Conservation (phyloP, 2,888 invertebrate genomes). For the Brenthis ino region DNA sequence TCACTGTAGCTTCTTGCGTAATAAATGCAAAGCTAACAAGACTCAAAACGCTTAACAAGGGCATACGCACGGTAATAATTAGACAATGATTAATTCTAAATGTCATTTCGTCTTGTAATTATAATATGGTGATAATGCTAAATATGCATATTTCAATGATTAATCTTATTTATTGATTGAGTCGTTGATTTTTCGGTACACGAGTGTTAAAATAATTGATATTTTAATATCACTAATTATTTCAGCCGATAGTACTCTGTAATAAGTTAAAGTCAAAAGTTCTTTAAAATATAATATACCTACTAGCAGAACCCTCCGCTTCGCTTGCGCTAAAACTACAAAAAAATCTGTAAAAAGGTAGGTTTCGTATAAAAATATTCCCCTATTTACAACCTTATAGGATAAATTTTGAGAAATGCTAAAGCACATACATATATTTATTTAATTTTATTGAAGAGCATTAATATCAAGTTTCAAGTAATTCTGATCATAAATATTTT, state of each 20-base stretch:
- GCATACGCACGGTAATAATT: not conserved
- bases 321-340: too few species aligned
- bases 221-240: conserved; percentile 28
- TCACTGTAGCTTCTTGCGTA: conserved; percentile 24
- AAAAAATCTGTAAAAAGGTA: too few species aligned
- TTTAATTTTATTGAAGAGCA: too few species aligned
- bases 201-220: conserved; percentile 4
- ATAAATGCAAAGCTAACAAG: conserved; percentile 17
- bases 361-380: too few species aligned
- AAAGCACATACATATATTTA: too few species aligned
- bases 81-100: conserved; percentile 3
- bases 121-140: not conserved
- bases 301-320: not conserved
- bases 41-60: not conserved
- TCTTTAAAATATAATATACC: not conserved
- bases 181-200: too few species aligned
- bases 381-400: too few species aligned
- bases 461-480: too few species aligned
- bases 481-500: too few species aligned
- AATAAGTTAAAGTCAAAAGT: not conserved
- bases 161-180: too few species aligned
- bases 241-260: conserved; percentile 29
- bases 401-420: too few species aligned
- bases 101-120: not conserved
- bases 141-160: too few species aligned